These are phyloP conservation scores for Pseudomyrmex sp. DNA, from an alignment of 1,140 invertebrate genomes.

Conservation along the genomic window DNA sequence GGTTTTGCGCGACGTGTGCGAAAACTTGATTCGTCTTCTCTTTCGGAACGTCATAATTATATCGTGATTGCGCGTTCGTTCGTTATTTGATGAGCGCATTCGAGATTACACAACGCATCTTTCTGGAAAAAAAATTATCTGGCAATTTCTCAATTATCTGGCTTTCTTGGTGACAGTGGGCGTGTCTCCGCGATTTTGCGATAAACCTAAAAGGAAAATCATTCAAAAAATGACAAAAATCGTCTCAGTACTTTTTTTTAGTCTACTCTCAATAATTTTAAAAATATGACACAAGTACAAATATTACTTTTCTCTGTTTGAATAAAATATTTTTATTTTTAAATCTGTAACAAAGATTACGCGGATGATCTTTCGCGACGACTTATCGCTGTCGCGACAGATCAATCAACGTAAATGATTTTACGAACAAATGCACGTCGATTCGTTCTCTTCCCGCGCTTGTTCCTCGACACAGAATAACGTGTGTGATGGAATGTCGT, in stretches of 20 bases:
- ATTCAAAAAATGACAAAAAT: background rate
- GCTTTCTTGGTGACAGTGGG: constrained; percentile 33
- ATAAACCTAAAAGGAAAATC: background rate
- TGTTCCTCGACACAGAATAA: constrained; percentile 65
- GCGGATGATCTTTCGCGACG: background rate
- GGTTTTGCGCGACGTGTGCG: constrained; percentile 56
- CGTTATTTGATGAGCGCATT: constrained; percentile 53
- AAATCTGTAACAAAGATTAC: background rate
- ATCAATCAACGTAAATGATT: constrained; percentile 49
- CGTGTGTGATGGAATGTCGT: constrained; percentile 72
- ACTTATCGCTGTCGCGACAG: background rate
- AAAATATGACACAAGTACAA: no score
- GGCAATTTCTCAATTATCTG: constrained; percentile 57
- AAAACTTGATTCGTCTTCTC: constrained; percentile 57
- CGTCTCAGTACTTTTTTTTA: background rate
- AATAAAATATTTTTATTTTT: background rate
- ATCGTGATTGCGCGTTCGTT: constrained; percentile 68
- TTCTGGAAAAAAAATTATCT: constrained; percentile 44
- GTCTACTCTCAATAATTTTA: no score
- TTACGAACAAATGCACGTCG: constrained; percentile 13
- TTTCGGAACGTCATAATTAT: constrained; percentile 68
- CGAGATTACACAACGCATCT: constrained; percentile 48
- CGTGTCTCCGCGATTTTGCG: constrained; percentile 19
- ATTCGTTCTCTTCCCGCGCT: constrained; percentile 38
- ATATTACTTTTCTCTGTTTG: background rate